These are phyloP conservation scores for Pangasius macronema DNA, from an alignment of 2,797 vertebrate species.

Conservation along the genomic window DNA sequence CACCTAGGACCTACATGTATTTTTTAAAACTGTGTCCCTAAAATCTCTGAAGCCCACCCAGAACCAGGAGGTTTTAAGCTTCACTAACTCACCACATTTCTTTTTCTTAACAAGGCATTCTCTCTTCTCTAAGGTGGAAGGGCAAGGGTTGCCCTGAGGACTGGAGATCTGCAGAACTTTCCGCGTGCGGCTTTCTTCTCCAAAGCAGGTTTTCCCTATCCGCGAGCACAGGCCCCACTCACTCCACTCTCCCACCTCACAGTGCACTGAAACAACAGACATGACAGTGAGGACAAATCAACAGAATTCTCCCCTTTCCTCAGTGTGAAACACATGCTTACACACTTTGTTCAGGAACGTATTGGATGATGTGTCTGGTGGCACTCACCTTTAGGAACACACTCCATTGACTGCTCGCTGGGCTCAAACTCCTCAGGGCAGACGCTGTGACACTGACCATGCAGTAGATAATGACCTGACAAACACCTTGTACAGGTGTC, in stretches of 20 bases:
- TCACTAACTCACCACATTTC: constrained; percentile 84
- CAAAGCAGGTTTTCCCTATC: constrained; percentile 87
- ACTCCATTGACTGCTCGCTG: constrained; percentile 91
- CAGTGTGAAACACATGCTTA: neutral
- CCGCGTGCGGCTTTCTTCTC: constrained; percentile 88
- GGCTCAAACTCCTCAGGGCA: constrained; percentile 92
- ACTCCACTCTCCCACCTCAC: constrained; percentile 89
- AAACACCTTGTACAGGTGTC: constrained; percentile 91
- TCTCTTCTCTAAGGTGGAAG: constrained; percentile 83
- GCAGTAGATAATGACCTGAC: constrained; percentile 88
- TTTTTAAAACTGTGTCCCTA: neutral
- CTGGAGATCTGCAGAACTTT: constrained; percentile 86
- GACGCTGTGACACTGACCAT: constrained; percentile 88
- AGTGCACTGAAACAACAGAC: constrained; percentile 82
- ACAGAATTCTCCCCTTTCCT: neutral
- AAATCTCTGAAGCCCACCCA: neutral
- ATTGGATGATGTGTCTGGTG: neutral
- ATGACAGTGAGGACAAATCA: neutral
- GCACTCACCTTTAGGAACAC: constrained; percentile 82
- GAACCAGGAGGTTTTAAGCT: neutral
- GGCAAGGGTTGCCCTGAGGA: constrained; percentile 83
- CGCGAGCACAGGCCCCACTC: constrained; percentile 90
- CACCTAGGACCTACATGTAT: neutral
- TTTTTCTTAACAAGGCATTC: constrained; percentile 90
- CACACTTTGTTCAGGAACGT: neutral